A percentile compares a stretch with the other conserved stretches of the same genome.
phyloP scores from a whole-genome alignment of 2,888 invertebrate species.

The Plusia festucae region DNA sequence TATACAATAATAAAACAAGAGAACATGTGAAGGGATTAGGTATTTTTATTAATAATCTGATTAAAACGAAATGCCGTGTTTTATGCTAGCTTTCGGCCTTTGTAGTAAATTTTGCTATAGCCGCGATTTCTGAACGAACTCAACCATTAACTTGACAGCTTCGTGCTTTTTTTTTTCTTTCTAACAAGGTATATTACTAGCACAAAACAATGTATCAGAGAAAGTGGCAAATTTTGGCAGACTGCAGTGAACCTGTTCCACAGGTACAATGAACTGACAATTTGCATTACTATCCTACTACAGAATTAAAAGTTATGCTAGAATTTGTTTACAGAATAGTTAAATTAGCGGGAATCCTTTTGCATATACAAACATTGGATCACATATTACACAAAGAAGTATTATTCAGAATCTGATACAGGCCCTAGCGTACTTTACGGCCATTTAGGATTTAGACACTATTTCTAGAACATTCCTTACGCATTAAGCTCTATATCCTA shows the following conservation, averaged over 20 bases:
- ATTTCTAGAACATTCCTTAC: slow-evolving; percentile 40
- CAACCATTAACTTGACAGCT: background rate
- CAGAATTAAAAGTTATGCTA: slow-evolving; percentile 32
- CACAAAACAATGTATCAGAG: slow-evolving; percentile 25
- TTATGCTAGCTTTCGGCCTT: slow-evolving; percentile 18
- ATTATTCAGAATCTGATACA: slow-evolving; percentile 12
- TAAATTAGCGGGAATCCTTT: slow-evolving; percentile 52
- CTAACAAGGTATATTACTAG: slow-evolving; percentile 7
- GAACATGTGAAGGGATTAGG: slow-evolving; percentile 19
- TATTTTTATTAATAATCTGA: slow-evolving; percentile 19
- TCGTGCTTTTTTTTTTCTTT: background rate
- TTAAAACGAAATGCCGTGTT: slow-evolving; percentile 15
- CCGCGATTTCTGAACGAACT: background rate
- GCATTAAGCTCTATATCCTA: slow-evolving; percentile 12
- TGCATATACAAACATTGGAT: slow-evolving; percentile 27
- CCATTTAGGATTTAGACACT: slow-evolving; percentile 15
- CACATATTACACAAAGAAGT: slow-evolving; percentile 14
- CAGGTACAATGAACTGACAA: slow-evolving; percentile 26
- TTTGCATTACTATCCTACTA: slow-evolving; percentile 21
- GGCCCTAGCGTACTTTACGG: slow-evolving; percentile 27
- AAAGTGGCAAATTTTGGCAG: slow-evolving; percentile 10
- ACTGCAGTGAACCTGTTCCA: slow-evolving; percentile 31
- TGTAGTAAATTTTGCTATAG: background rate
- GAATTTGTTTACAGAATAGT: slow-evolving; percentile 38
- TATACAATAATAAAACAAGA: slow-evolving; percentile 32